Evolutionary conservation across 2,888 invertebrate species (phyloP), one percentile per base, ranked within the genome.

Genomic region (Agrilus biguttatus): DNA sequence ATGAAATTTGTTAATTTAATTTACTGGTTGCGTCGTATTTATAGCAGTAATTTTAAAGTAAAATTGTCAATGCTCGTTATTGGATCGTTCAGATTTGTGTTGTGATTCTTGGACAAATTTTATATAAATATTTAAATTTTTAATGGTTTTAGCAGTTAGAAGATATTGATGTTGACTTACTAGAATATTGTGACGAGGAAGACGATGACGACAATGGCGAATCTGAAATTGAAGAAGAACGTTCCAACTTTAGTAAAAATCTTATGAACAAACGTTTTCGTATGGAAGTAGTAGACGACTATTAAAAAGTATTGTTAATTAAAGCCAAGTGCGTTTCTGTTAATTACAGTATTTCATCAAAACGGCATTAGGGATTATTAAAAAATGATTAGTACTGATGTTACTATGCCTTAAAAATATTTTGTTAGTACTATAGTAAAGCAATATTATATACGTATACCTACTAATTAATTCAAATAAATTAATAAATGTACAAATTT

Each of bases 231-330:
- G 28, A 28, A 28, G 28, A 28, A 10, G 52, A 53, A 42, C 44
- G 45, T 40, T 50, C 53, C 34, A 52, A 51, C 36, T 49, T 55
- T 41, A 54, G 52, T 44, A 52, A 51, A 44, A 52, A 49, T 36
- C 52, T 52, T 47, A 51, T 58, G 46, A 57, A 58, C 37, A 58
- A 60, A 51, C 55, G 57, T 50, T 64, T 64, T 55, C 59, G 60
- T 47, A 64, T 65, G 62, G 61, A 65, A 53, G 60, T 63, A 39
- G 51, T 61, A 51, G 59, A 62, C 47, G 57, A 58, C 51, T 61
- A 56, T 45, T 51, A 46, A 48, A 46, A 33, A 36, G 28, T 10
- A 10, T 28, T 28, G 8, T 28, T 28, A 28, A n/a, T n/a, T n/a
- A 3, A 28, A 28, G 28, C 28, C 2, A 28, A 28, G 7, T 28